Conservation (phyloP, 64 coral and sea anemone genomes). For the Cladopsammia gracilis region DNA sequence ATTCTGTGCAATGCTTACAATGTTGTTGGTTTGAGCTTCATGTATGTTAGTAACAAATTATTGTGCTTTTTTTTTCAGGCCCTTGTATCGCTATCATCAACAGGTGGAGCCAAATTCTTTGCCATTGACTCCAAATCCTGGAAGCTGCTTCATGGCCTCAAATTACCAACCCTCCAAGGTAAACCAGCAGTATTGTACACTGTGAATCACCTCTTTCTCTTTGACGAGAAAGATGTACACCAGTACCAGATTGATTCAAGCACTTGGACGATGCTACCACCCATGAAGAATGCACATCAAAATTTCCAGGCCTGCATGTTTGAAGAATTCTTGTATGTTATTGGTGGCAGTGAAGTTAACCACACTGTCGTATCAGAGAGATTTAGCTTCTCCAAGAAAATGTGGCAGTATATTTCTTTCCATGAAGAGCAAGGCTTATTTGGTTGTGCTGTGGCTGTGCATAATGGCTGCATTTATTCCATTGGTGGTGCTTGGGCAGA, state of each 20-base stretch:
- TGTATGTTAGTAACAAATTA: neutral
- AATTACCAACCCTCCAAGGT: neutral
- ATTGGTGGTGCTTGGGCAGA: slow-evolving; percentile 28
- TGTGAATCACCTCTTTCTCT: slow-evolving; percentile 38
- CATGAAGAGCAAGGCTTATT: slow-evolving; percentile 19
- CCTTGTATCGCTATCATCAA: slow-evolving; percentile 6
- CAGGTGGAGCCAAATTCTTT: slow-evolving; percentile 21
- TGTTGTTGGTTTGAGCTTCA: too few relatives aligned
- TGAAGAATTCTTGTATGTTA: slow-evolving; percentile 43
- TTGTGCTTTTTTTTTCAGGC: neutral
- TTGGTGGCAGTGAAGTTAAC: slow-evolving; percentile 23
- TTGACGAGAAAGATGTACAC: slow-evolving; percentile 40
- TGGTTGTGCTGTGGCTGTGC: neutral
- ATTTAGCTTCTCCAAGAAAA: slow-evolving; percentile 49
- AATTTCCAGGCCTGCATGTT: slow-evolving; percentile 21
- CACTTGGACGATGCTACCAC: slow-evolving; percentile 13
- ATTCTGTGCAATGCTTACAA: too few relatives aligned
- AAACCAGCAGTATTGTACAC: neutral
- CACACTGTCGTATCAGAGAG: slow-evolving; percentile 33
- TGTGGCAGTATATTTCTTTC: slow-evolving; percentile 21
- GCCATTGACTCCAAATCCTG: neutral
- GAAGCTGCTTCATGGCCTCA: neutral
- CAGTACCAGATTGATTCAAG: slow-evolving; percentile 33
- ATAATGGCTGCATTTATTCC: slow-evolving; percentile 22
- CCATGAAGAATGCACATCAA: slow-evolving; percentile 1